phyloP scores from a whole-genome alignment of 1,140 invertebrate species.

The Drosophila pruinosa region DNA sequence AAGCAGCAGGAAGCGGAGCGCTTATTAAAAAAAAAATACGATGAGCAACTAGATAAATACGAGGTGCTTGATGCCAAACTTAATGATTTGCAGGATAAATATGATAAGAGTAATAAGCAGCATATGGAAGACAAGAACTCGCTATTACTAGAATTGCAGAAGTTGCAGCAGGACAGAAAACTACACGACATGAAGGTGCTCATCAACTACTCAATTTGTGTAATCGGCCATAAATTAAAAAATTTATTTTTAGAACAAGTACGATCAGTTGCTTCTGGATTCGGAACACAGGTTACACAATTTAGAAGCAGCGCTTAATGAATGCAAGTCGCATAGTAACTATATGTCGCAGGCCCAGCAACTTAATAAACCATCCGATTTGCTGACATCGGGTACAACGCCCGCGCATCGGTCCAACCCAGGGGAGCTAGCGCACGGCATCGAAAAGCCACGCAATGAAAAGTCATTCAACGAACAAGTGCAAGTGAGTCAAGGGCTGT shows the following conservation, averaged over 20 bases:
- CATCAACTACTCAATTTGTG: too few relatives aligned
- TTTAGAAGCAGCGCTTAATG: slow-evolving; percentile 46
- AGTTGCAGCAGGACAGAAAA: slow-evolving; percentile 67
- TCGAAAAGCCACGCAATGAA: slow-evolving; percentile 68
- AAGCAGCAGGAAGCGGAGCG: slow-evolving; percentile 82
- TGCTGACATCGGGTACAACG: slow-evolving; percentile 15
- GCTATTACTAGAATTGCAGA: slow-evolving; percentile 40
- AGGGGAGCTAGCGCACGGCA: slow-evolving; percentile 44
- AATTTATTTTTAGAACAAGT: slow-evolving; percentile 60
- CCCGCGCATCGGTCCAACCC: slow-evolving; percentile 40
- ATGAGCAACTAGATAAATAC: slow-evolving; percentile 83
- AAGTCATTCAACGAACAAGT: slow-evolving; percentile 79
- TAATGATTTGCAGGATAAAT: slow-evolving; percentile 61
- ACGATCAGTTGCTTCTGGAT: slow-evolving; percentile 44
- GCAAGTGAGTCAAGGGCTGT: slow-evolving; percentile 79
- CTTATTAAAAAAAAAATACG: slow-evolving; percentile 81
- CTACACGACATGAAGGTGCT: slow-evolving; percentile 69
- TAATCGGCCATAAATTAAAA: too few relatives aligned
- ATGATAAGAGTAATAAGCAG: slow-evolving; percentile 60
- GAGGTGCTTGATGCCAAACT: slow-evolving; percentile 82
- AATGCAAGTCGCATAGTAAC: slow-evolving; percentile 62
- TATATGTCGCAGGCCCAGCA: slow-evolving; percentile 56
- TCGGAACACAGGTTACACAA: slow-evolving; percentile 54
- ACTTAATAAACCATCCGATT: slow-evolving; percentile 46
- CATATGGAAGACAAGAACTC: slow-evolving; percentile 65